These are phyloP conservation scores for Scatophagus argus DNA, from an alignment of 2,113 vertebrate species.

Conservation along the genomic window DNA sequence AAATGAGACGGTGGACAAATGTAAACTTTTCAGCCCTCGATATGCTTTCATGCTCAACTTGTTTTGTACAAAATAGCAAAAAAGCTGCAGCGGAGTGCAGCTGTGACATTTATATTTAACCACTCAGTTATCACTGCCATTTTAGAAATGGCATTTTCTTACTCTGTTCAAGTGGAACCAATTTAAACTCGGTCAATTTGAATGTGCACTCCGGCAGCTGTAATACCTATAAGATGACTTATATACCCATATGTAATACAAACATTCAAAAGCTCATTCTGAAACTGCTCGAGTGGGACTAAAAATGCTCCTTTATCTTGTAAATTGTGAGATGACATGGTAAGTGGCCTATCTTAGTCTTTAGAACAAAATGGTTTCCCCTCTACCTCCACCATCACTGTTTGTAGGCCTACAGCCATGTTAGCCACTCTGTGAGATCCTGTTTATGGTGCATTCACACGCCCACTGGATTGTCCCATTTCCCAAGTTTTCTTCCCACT, in stretches of 20 bases:
- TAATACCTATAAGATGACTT: conserved; percentile 31
- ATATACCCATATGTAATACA: conserved; percentile 30
- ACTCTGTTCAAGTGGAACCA: conserved; percentile 56
- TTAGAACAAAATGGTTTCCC: conserved; percentile 6
- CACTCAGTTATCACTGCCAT: conserved; percentile 58
- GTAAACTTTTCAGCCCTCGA: conserved; percentile 63
- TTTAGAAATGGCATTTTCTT: conserved; percentile 49
- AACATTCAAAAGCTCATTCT: conserved; percentile 49
- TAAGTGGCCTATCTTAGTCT: conserved; percentile 18
- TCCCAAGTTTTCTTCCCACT: too few relatives aligned
- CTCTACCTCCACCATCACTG: conserved; percentile 20
- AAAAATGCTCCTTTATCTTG: conserved; percentile 48
- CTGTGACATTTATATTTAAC: conserved; percentile 78
- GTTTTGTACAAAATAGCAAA: conserved; percentile 50
- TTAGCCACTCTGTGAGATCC: too few relatives aligned
- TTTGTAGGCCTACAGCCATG: not conserved
- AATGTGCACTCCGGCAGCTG: conserved; percentile 39
- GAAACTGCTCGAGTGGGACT: conserved; percentile 11
- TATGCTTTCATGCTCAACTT: conserved; percentile 71
- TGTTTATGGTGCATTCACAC: too few relatives aligned
- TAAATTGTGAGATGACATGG: conserved; percentile 55
- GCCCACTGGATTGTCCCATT: too few relatives aligned
- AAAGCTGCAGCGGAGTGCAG: conserved; percentile 52
- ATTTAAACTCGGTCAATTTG: conserved; percentile 52
- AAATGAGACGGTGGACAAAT: conserved; percentile 58